A percentile compares a stretch with the other conserved stretches of the same genome.
Conservation (phyloP, 2,113 vertebrate species). For the Brienomyrus brachyistius region DNA sequence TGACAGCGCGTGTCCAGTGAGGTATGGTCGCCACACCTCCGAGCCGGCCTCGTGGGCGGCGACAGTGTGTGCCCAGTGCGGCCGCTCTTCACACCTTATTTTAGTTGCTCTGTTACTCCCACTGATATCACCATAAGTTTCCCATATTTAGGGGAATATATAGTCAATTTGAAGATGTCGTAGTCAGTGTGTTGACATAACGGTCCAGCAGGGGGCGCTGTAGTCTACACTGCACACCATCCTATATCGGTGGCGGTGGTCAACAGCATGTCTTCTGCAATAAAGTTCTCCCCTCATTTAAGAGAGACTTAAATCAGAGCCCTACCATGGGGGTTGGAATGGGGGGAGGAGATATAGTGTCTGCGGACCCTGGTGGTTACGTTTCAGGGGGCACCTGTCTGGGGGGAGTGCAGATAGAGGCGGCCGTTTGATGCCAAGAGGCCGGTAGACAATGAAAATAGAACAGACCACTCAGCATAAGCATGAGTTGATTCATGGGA, state of each 20-base stretch:
- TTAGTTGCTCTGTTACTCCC: too few species aligned
- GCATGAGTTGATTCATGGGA: not conserved
- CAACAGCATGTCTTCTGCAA: constrained; percentile 48
- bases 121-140: too few species aligned
- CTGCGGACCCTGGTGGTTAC: constrained; percentile 7
- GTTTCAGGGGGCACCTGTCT: not conserved
- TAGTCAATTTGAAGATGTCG: not conserved
- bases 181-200: not conserved
- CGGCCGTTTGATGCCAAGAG: not conserved
- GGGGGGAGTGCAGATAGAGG: not conserved
- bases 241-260: constrained; percentile 48
- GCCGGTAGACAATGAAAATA: not conserved
- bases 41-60: too few species aligned
- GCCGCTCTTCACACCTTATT: too few species aligned
- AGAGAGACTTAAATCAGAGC: constrained; percentile 63
- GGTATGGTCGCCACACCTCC: too few species aligned
- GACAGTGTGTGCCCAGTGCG: too few species aligned
- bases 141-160: too few species aligned
- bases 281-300: constrained; percentile 72
- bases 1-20: too few species aligned
- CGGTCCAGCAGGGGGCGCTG: constrained; percentile 57
- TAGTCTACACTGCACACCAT: constrained; percentile 18
- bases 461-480: not conserved
- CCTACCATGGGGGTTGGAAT: constrained; percentile 33
- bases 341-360: constrained; percentile 27